Base-by-base conservation (phyloP, 2,113 vertebrate genomes). In the Xerus inauris region DNA sequence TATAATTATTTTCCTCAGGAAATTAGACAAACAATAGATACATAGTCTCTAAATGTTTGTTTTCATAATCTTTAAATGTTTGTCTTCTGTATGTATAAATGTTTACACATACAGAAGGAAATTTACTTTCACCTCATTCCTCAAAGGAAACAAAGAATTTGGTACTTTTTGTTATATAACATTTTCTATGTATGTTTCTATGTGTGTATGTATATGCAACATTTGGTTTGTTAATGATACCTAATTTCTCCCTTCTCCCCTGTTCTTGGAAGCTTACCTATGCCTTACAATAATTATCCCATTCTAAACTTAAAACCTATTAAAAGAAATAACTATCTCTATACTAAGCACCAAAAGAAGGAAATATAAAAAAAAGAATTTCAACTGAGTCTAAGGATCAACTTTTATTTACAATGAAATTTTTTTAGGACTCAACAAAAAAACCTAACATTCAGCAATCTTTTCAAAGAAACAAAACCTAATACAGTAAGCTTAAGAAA, bases 341-440 rank as follows among this genome's bases (percentile, higher is more conserved):
- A 72, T 38, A 77, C 38, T 35, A 82, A 72, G 26, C 49, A 92
- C 45, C 62, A 79, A 90, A 83, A 87, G 6, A 79, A 93, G 47
- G 47, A 92, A 79, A 49, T 40, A 51, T 32, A 93, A 59, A 77
- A 86, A 22, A 20, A 73, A 47, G 45, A 47, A 38, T 85, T 97
- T 64, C 26, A 7, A 64, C 59, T 30, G 26, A 90, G 38, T 87
- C 64, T 65, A 92, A 95, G 35, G 14, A 89, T 67, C 57, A 91
- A 73, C 62, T 91, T 91, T 95, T 47, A 95, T 35, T 95, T 81
- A 79, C 69, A 92, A 77, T 19, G 77, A 82, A 93, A 93, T 96
- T 93, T 51, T 51, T 80, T 71, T 20, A 49, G 47, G 88, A 91
- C n/a, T 85, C 57, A 91, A 72, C 14, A 96, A 40, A 62, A 62